Conservation (phyloP, 2,797 vertebrate genomes). For the Lophotriccus pileatus region DNA sequence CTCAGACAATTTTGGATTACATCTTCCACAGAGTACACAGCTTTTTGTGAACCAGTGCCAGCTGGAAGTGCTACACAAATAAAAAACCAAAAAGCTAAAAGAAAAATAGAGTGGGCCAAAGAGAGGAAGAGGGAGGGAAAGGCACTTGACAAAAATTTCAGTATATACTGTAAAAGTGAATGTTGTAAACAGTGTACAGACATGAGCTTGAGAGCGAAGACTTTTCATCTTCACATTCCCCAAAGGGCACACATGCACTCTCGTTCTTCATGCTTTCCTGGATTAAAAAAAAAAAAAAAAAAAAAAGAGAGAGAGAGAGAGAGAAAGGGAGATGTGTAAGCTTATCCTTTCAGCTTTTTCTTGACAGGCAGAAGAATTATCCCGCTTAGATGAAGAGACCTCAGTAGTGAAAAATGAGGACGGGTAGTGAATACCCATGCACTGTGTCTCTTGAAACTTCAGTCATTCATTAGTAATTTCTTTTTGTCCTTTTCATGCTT, state of each 20-base stretch:
- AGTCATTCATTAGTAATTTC: background rate
- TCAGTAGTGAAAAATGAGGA: background rate
- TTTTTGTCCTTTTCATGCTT: background rate
- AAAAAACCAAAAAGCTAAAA: background rate
- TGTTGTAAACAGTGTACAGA: accelerated
- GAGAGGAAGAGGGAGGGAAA: background rate
- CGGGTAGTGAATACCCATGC: background rate
- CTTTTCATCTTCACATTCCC: background rate
- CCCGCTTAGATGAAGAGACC: background rate
- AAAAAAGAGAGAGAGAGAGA: no score
- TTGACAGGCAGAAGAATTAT: background rate
- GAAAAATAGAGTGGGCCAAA: background rate
- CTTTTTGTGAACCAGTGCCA: background rate
- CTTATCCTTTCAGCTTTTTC: background rate
- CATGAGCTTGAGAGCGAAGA: background rate
- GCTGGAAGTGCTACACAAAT: background rate
- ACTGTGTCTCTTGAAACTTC: background rate
- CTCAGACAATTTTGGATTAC: background rate
- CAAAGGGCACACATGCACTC: background rate
- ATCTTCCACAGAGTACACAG: background rate
- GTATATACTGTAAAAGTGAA: background rate
- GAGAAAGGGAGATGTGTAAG: background rate
- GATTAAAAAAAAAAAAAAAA: no score
- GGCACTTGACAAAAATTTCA: background rate
- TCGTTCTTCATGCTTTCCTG: background rate